These are phyloP conservation scores for Hipposideros larvatus DNA, from an alignment of 2,797 vertebrate species.

Conservation along the genomic window DNA sequence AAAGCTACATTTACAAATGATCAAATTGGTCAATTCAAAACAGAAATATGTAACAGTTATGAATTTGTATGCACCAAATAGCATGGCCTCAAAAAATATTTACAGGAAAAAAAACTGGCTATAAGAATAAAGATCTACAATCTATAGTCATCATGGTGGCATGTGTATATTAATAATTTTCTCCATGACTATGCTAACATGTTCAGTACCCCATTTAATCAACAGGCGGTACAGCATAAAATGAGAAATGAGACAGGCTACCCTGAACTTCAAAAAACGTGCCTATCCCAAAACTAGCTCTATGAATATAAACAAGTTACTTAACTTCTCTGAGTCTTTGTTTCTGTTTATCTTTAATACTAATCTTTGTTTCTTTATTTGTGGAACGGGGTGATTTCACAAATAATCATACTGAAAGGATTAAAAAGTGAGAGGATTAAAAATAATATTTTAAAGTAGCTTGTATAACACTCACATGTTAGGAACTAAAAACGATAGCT, in stretches of 20 bases:
- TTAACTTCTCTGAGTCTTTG: background rate
- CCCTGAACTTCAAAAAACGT: background rate
- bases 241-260: background rate
- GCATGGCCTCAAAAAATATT: background rate
- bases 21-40: background rate
- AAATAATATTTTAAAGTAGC: conserved; percentile 31
- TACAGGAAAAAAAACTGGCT: background rate
- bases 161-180: background rate
- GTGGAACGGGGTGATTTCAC: background rate
- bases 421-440: background rate
- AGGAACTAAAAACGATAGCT: background rate
- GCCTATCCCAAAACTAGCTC: background rate
- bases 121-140: background rate
- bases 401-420: background rate
- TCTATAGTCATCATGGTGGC: background rate
- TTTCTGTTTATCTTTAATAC: background rate
- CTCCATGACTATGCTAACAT: background rate
- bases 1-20: background rate
- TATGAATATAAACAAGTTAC: background rate
- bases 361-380: background rate
- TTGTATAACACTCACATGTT: background rate
- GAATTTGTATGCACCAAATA: background rate
- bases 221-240: background rate
- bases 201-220: background rate
- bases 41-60: background rate